Conservation (phyloP, 2,797 vertebrate genomes). For the Brachymystax lenok region DNA sequence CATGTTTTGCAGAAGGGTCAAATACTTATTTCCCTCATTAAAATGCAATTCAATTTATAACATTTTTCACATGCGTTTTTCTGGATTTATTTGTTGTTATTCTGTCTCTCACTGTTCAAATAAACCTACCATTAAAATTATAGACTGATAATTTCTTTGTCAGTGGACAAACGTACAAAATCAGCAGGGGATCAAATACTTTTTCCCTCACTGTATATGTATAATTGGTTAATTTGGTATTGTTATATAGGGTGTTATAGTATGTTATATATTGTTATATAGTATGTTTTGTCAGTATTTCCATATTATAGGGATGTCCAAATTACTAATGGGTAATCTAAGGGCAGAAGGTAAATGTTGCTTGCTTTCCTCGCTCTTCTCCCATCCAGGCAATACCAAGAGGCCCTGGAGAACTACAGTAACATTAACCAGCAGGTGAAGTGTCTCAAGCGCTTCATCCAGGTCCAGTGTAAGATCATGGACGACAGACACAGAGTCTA, state of each 20-base stretch:
- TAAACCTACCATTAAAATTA: too few relatives aligned
- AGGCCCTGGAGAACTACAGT: constrained; percentile 86
- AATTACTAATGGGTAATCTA: not conserved
- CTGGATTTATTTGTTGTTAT: too few relatives aligned
- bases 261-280: too few relatives aligned
- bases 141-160: too few relatives aligned
- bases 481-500: constrained; percentile 79
- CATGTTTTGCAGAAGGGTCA: too few relatives aligned
- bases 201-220: too few relatives aligned
- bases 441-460: constrained; percentile 85
- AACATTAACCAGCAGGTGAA: constrained; percentile 84
- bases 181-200: too few relatives aligned
- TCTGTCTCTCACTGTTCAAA: too few relatives aligned
- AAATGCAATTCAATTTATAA: too few relatives aligned
- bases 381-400: constrained; percentile 81
- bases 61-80: too few relatives aligned
- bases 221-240: not conserved
- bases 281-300: not conserved
- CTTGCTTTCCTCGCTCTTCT: not conserved
- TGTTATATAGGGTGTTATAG: not conserved
- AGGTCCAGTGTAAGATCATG: constrained; percentile 83
- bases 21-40: too few relatives aligned
- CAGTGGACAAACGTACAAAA: too few relatives aligned
- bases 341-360: not conserved
- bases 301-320: not conserved